Evolutionary conservation across 64 coral and sea anemone species (phyloP), one percentile per base, ranked within the genome.

Genomic region (Cladopsammia gracilis): DNA sequence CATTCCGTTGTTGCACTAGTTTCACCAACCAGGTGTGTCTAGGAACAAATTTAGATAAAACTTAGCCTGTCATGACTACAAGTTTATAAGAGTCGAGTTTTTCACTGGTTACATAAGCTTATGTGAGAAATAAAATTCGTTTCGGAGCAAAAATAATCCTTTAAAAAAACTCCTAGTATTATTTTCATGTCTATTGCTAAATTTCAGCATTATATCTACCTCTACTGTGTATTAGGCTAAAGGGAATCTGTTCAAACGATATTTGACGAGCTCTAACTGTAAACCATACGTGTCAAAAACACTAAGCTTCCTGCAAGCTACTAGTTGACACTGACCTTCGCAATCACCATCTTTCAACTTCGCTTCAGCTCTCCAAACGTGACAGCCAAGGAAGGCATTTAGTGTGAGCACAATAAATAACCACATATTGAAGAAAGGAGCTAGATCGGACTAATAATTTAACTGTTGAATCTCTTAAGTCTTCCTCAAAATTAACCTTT

Each of bases 321-420:
- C 20, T 25, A 53, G 8, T 3, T 22, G 9, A 78, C 0, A 20
- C 58, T 58, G 70, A 99, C 98, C 98, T 93, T 99, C 98, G 12
- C 98, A 99, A 60, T 99, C 98, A 34, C 89, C 94, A 1, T 96
- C 94, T 60, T 96, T 90, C 18, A 99, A 77, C 53, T 70, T 71
- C 14, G 67, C 98, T 86, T 99, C 98, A 7, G 34, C 69, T 14
- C 5, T 60, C 43, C 61, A 94, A 72, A 99, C 78, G 4, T 87
- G 71, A 75, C 50, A 77, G 48, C 70, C 54, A 8, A 96, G 69
- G 53, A 96, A 96, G 68, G 78, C 78, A 89, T 64, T 83, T 89
- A 82, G 52, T 62, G 70, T 22, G 69, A 83, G 70, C 68, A 72
- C 87, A 93, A 78, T 69, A 86, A 92, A 86, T 71, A 64, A 78